Base-by-base conservation (phyloP, 2,888 invertebrate genomes). In the Papilio protenor region DNA sequence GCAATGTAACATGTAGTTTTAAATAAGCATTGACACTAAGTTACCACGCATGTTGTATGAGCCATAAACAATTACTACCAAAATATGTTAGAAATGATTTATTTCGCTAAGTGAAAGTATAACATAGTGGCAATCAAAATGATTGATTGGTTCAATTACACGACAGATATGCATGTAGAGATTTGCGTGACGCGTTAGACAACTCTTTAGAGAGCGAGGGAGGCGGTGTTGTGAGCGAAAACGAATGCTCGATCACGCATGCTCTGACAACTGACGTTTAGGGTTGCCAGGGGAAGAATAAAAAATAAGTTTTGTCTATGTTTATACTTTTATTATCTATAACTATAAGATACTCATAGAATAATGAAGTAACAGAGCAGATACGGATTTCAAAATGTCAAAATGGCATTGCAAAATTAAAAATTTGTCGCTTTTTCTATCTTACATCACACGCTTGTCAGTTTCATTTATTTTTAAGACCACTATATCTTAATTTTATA, bases 91-190 rank as follows among this genome's bases (percentile, higher is more conserved):
- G 57, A 52, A 64, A 70, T 79, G 73, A 77, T 76, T 72, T 57
- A 79, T 76, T 76, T 76, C 40, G 52, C 73, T 57, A 55, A 79
- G 81, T 78, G 83, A 83, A 83, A 82, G 82, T 80, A 71, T 76
- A 72, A 57, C 75, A 73, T 80, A 79, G 79, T 75, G 77, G 76
- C 78, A 81, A 81, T 82, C 80, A 74, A 81, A 82, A 79, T 81
- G 84, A 82, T 83, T 80, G 84, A 83, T 83, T 79, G 77, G 81
- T 77, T 80, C 82, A 82, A 82, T 83, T 82, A 81, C 80, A 80
- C 77, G 77, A 82, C 79, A 81, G 80, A 82, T 83, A 81, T 79
- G 83, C 77, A 79, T 82, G 82, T 81, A 81, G 78, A 81, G 80
- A 81, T 80, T 77, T 59, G 76, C 76, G 73, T 78, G 80, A 81